phyloP scores from a whole-genome alignment of 2,113 vertebrate genomes.

The Poeciliopsis prolifica region DNA sequence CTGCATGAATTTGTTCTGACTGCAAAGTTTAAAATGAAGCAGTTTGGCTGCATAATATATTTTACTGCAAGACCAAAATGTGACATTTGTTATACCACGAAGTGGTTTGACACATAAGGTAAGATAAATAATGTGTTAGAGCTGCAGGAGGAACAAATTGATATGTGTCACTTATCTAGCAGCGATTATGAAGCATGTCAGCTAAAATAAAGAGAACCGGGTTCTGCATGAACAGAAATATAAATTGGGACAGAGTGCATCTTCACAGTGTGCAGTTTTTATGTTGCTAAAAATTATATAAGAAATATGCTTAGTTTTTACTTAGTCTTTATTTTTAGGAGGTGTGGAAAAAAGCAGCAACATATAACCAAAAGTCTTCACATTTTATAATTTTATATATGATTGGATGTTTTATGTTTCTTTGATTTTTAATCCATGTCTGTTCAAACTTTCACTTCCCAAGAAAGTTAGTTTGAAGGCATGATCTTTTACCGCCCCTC shows the following conservation, averaged over 20 bases:
- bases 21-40: too few relatives aligned
- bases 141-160: background rate
- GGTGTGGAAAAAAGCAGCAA: background rate
- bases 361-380: background rate
- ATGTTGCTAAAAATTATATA: too few relatives aligned
- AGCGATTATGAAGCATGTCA: background rate
- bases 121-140: background rate
- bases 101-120: too few relatives aligned
- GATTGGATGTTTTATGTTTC: background rate
- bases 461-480: too few relatives aligned
- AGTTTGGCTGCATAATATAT: too few relatives aligned
- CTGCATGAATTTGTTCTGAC: too few relatives aligned
- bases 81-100: too few relatives aligned
- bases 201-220: background rate
- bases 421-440: background rate
- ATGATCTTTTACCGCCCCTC: background rate
- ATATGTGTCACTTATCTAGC: background rate
- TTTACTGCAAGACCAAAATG: too few relatives aligned
- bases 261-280: background rate
- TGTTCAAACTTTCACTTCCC: too few relatives aligned
- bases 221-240: background rate
- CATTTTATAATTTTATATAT: background rate
- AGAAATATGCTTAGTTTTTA: too few relatives aligned
- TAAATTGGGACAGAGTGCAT: background rate
- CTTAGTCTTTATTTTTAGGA: too few relatives aligned